Evolutionary conservation across 2,797 vertebrate species (phyloP), one percentile per base, ranked within the genome.

Genomic region (Melanotaenia trifasciata): DNA sequence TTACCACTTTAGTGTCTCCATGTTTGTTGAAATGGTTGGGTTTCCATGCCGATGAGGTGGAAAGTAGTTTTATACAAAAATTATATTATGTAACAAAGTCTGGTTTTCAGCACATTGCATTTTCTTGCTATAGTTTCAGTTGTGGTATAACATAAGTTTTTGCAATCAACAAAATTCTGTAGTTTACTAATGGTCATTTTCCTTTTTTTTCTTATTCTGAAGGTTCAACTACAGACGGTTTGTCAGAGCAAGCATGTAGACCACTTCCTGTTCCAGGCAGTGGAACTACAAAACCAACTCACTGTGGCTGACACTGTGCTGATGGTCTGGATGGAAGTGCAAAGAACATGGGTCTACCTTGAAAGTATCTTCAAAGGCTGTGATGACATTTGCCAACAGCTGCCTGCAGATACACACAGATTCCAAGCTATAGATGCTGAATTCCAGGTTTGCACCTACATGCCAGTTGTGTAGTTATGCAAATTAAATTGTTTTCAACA

Each of bases 351-450:
- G 93, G 89, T 80, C 45, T 92, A 95, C 74, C 86, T 96, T 30
- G 94, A 96, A 91, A 95, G 94, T 77, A 94, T 96, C 84, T 96
- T 97, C 63, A 84, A 89, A 83, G 92, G 85, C 72, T 96, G 93
- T 58, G 93, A 93, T 73, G 95, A 95, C 80, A 94, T 94, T 80
- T 84, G 90, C 83, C 92, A 91, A 28, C 95, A 96, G 81, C 89
- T 97, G 18, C 87, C 93, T 61, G 65, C 91, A 74, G 95, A 96
- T 76, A 84, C 93, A 28, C 86, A 90, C 45, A 89, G 93, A 84
- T 96, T 96, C 60, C 86, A 93, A 70, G 83, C 78, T 57, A 92
- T 95, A 45, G 92, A 96, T 78, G 74, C 83, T 7, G 92, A 95
- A 77, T 96, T 96, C 88, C 94, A 96, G 95, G 95, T 96, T 32